These are phyloP conservation scores for Suncus etruscus DNA, from an alignment of 2,113 vertebrate species.

Conservation along the genomic window DNA sequence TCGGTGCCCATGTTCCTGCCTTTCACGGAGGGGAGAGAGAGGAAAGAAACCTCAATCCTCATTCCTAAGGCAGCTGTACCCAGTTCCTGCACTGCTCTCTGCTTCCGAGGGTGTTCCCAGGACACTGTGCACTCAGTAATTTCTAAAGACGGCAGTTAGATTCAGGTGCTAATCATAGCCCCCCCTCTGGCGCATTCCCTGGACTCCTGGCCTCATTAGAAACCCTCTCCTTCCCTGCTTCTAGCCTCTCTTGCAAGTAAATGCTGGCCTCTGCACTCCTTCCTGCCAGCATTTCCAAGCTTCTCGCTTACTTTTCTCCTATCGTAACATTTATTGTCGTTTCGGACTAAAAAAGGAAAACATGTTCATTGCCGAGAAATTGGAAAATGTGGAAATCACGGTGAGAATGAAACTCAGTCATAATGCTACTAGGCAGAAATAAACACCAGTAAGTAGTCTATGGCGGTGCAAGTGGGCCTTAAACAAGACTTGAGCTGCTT, in stretches of 20 bases:
- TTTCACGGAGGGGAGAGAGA: neutral
- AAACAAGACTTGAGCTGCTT: neutral
- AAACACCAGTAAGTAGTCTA: neutral
- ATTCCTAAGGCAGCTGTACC: slow-evolving; percentile 33
- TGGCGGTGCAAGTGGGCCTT: neutral
- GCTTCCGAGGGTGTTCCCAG: slow-evolving; percentile 34
- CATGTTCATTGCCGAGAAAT: slow-evolving; percentile 55
- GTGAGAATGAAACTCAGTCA: slow-evolving; percentile 46
- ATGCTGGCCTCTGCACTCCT: slow-evolving; percentile 23
- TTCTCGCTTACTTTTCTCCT: slow-evolving; percentile 51
- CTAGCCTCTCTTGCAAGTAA: slow-evolving; percentile 59
- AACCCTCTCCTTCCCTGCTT: slow-evolving; percentile 45
- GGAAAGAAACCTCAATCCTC: slow-evolving; percentile 14
- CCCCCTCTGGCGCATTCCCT: slow-evolving; percentile 63
- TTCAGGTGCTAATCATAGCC: slow-evolving; percentile 65
- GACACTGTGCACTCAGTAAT: slow-evolving; percentile 50
- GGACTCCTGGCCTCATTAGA: slow-evolving; percentile 78
- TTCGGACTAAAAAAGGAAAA: slow-evolving; percentile 67
- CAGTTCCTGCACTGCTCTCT: neutral
- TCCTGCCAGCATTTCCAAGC: slow-evolving; percentile 16
- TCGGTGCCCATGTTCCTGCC: neutral
- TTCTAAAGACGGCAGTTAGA: slow-evolving; percentile 64
- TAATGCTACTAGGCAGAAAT: slow-evolving; percentile 10
- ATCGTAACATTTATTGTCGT: slow-evolving; percentile 62
- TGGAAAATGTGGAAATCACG: slow-evolving; percentile 50